Percentiles rank a stretch among this genome's conserved stretches.
Evolutionary conservation across 2,113 vertebrate genomes (phyloP).

Genomic region (Sorex araneus): DNA sequence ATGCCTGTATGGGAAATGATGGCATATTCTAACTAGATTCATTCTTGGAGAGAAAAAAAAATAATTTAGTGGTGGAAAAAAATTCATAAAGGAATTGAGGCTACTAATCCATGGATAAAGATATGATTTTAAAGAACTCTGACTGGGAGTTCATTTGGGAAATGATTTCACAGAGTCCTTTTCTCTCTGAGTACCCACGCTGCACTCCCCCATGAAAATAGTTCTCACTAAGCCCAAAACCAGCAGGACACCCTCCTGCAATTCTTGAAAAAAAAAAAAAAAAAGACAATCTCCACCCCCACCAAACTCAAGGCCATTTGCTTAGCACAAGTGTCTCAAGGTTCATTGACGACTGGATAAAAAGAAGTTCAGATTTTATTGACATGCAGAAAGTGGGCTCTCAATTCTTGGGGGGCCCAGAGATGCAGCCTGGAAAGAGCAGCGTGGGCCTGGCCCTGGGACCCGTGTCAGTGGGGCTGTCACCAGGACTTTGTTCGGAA

Average conservation of each 20-base stretch:
- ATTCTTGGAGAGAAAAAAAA: conserved; percentile 68
- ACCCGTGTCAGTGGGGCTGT: not conserved
- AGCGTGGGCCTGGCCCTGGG: not conserved
- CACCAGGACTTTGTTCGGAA: conserved; percentile 70
- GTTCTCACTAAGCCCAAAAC: not conserved
- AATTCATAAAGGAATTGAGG: conserved; percentile 71
- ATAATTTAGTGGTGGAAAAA: conserved; percentile 81
- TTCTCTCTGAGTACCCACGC: rapidly evolving
- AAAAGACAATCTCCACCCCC: not conserved
- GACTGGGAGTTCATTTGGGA: conserved; percentile 56
- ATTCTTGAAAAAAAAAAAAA: not conserved
- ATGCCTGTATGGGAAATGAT: conserved; percentile 81
- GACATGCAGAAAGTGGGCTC: not conserved
- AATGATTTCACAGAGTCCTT: conserved; percentile 30
- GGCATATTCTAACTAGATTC: conserved; percentile 70
- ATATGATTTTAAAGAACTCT: conserved; percentile 61
- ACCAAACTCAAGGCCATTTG: not conserved
- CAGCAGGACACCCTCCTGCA: not conserved
- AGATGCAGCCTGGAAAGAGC: not conserved
- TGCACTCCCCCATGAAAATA: not conserved
- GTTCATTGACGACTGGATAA: rapidly evolving
- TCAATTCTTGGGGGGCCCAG: rapidly evolving
- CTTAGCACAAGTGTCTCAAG: not conserved
- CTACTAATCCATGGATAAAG: conserved; percentile 78
- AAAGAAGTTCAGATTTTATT: rapidly evolving